These are phyloP conservation scores for Limanda limanda DNA, from an alignment of 2,113 vertebrate genomes.

Conservation along the genomic window DNA sequence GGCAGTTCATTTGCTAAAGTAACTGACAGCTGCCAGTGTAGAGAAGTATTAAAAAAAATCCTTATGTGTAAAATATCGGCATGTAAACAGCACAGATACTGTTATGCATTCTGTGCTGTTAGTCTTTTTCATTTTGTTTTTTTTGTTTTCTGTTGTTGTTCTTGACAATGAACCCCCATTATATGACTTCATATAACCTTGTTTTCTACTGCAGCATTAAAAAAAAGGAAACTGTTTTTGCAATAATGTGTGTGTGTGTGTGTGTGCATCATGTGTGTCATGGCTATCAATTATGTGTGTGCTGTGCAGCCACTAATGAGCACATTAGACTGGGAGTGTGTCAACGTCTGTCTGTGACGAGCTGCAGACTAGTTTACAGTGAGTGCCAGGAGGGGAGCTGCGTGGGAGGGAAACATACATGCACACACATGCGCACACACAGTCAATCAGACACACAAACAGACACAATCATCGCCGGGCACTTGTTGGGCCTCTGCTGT, in stretches of 20 bases:
- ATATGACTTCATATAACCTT: conserved; percentile 99
- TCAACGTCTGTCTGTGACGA: conserved; percentile 88
- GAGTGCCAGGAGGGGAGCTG: conserved; percentile 87
- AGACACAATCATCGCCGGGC: conserved; percentile 47
- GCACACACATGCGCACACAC: conserved; percentile 33
- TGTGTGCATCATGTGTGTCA: conserved; percentile 71
- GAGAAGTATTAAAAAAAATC: conserved; percentile 78
- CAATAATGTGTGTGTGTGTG: conserved; percentile 83
- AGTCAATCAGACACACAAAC: conserved; percentile 48
- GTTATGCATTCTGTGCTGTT: conserved; percentile 94
- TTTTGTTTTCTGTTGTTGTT: conserved; percentile 81
- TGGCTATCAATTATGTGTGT: conserved; percentile 79
- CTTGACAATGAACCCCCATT: conserved; percentile 98
- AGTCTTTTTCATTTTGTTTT: conserved; percentile 76
- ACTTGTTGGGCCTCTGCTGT: conserved; percentile 51
- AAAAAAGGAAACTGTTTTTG: conserved; percentile 92
- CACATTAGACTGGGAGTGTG: conserved; percentile 92
- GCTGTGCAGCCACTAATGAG: conserved; percentile 91
- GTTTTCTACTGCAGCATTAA: conserved; percentile 99
- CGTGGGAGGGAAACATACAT: conserved; percentile 77
- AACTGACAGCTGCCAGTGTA: conserved; percentile 99
- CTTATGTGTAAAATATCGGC: conserved; percentile 98
- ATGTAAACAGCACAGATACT: conserved; percentile 98
- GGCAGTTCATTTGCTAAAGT: conserved; percentile 98
- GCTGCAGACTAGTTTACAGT: conserved; percentile 86